phyloP scores from a whole-genome alignment of 2,888 invertebrate species.

The Drosophila nigritarsus region DNA sequence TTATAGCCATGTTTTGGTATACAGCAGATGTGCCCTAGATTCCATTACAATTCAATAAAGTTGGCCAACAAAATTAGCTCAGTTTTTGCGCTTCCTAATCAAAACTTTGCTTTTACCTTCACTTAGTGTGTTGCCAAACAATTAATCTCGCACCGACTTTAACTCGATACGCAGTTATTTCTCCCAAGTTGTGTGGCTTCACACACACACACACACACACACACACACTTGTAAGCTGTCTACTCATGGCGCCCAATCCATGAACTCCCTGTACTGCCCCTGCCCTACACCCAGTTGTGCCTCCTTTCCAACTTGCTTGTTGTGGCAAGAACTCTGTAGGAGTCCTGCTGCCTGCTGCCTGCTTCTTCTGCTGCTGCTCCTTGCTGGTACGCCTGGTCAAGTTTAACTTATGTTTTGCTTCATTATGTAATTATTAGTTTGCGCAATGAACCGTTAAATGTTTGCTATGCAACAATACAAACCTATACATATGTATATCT shows the following conservation, averaged over 20 bases:
- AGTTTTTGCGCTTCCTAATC: neutral
- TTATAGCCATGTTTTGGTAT: neutral
- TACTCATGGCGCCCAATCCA: neutral
- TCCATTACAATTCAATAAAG: neutral
- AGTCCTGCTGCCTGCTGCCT: neutral
- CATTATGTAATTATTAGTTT: conserved; percentile 78
- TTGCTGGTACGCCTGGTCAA: conserved; percentile 12
- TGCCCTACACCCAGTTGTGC: neutral
- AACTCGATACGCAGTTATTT: neutral
- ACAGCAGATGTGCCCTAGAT: neutral
- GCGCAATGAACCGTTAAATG: conserved; percentile 70
- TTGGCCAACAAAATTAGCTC: neutral
- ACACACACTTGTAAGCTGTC: neutral
- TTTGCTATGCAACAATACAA: conserved; percentile 7
- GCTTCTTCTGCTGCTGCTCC: neutral
- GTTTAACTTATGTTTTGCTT: conserved; percentile 58
- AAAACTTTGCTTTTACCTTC: neutral
- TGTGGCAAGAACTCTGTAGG: neutral
- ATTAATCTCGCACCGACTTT: neutral
- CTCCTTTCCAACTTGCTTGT: neutral
- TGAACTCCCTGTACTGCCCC: neutral
- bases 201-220: neutral
- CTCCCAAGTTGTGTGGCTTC: neutral
- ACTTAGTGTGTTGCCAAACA: neutral
- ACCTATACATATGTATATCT: neutral